Percentiles rank a stretch among this genome's conserved stretches.
Evolutionary conservation across 2,113 vertebrate species (phyloP).

Genomic region (Erinaceus europaeus): DNA sequence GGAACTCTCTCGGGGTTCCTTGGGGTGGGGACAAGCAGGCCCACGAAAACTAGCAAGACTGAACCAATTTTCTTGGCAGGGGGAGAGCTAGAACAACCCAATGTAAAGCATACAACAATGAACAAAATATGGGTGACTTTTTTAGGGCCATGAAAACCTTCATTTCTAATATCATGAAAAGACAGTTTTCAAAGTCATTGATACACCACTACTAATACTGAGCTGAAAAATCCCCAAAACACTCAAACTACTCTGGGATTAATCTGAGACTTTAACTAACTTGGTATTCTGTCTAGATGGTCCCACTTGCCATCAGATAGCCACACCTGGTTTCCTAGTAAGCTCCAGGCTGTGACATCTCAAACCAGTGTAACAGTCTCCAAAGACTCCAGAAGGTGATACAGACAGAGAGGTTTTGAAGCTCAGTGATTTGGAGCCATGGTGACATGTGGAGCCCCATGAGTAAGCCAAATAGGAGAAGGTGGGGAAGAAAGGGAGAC

Average conservation of each 20-base stretch:
- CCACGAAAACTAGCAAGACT: too few relatives aligned
- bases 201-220: background rate
- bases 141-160: background rate
- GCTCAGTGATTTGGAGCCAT: slow-evolving; percentile 58
- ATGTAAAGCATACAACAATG: too few relatives aligned
- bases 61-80: too few relatives aligned
- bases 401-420: slow-evolving; percentile 22
- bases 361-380: slow-evolving; percentile 1
- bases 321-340: background rate
- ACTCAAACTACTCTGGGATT: background rate
- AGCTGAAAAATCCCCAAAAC: background rate
- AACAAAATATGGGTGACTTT: background rate
- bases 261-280: background rate
- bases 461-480: slow-evolving; percentile 43
- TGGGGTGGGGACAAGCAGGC: too few relatives aligned
- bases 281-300: background rate
- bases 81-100: too few relatives aligned
- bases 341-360: background rate
- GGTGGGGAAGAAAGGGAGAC: slow-evolving; percentile 44
- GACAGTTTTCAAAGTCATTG: background rate
- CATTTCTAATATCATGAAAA: background rate
- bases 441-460: slow-evolving; percentile 45
- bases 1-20: too few relatives aligned
- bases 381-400: background rate
- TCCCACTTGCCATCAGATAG: background rate